Evolutionary conservation across 2,888 invertebrate genomes (phyloP).

Genomic region (Anoplius nigerrimus): DNA sequence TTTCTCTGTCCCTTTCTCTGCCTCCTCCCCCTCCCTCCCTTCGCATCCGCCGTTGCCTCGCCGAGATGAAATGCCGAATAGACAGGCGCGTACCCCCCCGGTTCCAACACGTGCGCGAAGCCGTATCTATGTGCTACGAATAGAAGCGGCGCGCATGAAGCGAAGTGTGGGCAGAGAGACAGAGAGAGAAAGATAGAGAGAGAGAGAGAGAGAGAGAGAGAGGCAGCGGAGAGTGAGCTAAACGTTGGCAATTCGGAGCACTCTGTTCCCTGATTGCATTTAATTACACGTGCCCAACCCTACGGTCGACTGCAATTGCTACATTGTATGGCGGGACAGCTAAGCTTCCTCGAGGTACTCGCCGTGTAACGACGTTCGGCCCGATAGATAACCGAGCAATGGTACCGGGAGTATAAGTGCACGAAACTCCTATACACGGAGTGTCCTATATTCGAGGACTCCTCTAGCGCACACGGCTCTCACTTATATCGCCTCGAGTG

Average conservation of each 20-base stretch:
- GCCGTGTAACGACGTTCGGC: slow-evolving; percentile 33
- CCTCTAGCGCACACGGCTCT: slow-evolving; percentile 34
- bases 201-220: slow-evolving; percentile 38
- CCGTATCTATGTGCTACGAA: slow-evolving; percentile 8
- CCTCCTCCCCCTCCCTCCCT: background rate
- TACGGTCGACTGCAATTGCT: slow-evolving; percentile 66
- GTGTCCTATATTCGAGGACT: slow-evolving; percentile 34
- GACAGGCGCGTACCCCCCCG: slow-evolving; percentile 31
- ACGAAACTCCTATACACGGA: slow-evolving; percentile 43
- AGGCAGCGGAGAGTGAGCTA: slow-evolving; percentile 56
- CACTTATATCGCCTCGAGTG: slow-evolving; percentile 28
- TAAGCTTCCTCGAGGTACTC: slow-evolving; percentile 52
- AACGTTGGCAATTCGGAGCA: slow-evolving; percentile 70
- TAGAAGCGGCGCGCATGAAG: slow-evolving; percentile 28
- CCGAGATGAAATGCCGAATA: slow-evolving; percentile 50
- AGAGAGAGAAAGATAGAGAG: no score
- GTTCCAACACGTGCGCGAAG: slow-evolving; percentile 30
- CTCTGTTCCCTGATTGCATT: slow-evolving; percentile 73
- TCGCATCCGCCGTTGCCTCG: slow-evolving; percentile 23
- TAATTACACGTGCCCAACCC: slow-evolving; percentile 71
- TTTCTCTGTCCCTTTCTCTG: background rate
- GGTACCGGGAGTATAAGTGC: slow-evolving; percentile 34
- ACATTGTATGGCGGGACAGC: slow-evolving; percentile 62
- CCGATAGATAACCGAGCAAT: slow-evolving; percentile 49
- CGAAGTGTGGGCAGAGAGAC: slow-evolving; percentile 24